Conservation (phyloP, 2,113 vertebrate species). For the Scartelaos histophorus region DNA sequence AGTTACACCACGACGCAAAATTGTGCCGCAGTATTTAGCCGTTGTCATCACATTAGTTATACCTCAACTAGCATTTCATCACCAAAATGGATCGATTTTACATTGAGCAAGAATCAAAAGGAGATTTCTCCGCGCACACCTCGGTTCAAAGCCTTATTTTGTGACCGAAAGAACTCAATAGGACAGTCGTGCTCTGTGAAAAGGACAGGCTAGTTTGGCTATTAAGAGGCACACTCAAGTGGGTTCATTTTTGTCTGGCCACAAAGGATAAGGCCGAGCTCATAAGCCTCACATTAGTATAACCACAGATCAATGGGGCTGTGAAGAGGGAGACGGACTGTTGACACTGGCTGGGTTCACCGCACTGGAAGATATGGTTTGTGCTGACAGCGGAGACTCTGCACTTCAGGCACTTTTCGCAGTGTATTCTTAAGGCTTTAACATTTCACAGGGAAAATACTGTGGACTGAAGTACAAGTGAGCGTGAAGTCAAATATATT, state of each 20-base stretch:
- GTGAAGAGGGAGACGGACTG: constrained; percentile 55
- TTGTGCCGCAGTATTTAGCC: constrained; percentile 11
- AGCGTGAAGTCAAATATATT: not conserved
- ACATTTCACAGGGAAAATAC: not conserved
- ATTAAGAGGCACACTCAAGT: constrained; percentile 63
- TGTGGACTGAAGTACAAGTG: not conserved
- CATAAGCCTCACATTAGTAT: constrained; percentile 64
- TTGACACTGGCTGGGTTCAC: constrained; percentile 56
- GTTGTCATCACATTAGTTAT: constrained; percentile 13
- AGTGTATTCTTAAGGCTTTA: not conserved
- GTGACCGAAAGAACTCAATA: constrained; percentile 39
- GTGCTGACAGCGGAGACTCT: constrained; percentile 22
- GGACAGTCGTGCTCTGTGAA: constrained; percentile 44
- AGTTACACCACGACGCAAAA: constrained; percentile 18
- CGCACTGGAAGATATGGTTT: constrained; percentile 26
- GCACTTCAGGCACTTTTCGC: not conserved
- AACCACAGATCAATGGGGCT: constrained; percentile 70
- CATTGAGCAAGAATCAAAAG: constrained; percentile 24
- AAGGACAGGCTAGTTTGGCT: constrained; percentile 33
- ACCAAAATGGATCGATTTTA: constrained; percentile 24
- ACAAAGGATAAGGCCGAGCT: constrained; percentile 61
- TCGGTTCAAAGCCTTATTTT: constrained; percentile 22
- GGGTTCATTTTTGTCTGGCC: constrained; percentile 64
- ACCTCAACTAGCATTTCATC: constrained; percentile 7
- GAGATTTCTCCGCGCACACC: constrained; percentile 20